Conservation (phyloP, 35 echinoderm and acorn worm species). For the Hemicentrotus pulcherrimus region DNA sequence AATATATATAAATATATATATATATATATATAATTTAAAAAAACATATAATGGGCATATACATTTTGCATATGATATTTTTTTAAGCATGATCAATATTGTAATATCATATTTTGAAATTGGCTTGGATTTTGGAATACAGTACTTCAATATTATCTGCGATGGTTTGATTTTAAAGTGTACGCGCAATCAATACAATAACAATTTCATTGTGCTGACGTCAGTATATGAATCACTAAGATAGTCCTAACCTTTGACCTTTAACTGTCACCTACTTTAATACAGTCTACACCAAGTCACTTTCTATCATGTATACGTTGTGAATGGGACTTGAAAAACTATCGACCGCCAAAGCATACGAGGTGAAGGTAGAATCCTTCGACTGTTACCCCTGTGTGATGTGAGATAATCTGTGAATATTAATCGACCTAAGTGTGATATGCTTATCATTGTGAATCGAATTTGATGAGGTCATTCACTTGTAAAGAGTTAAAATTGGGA, state of each 20-base stretch:
- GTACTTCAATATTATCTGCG: background rate
- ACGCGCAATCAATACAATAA: background rate
- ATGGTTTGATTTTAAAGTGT: background rate
- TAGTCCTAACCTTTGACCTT: background rate
- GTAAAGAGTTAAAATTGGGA: background rate
- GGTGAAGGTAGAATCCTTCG: background rate
- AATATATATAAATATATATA: background rate
- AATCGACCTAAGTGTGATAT: too few species aligned
- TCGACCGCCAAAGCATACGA: background rate
- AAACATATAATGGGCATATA: background rate
- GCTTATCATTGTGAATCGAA: background rate
- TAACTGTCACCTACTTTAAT: background rate
- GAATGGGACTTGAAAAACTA: background rate
- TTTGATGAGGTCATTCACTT: background rate
- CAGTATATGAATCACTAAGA: slow-evolving; percentile 22
- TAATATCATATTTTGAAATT: background rate
- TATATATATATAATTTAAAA: background rate
- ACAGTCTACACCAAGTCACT: background rate
- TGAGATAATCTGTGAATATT: background rate
- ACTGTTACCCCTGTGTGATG: background rate
- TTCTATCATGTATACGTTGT: background rate
- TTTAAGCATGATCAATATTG: background rate
- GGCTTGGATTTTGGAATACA: background rate
- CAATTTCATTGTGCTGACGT: slow-evolving; percentile 51
- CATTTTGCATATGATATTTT: background rate